phyloP scores from a whole-genome alignment of 2,888 invertebrate species.

The Drosophila mettleri region DNA sequence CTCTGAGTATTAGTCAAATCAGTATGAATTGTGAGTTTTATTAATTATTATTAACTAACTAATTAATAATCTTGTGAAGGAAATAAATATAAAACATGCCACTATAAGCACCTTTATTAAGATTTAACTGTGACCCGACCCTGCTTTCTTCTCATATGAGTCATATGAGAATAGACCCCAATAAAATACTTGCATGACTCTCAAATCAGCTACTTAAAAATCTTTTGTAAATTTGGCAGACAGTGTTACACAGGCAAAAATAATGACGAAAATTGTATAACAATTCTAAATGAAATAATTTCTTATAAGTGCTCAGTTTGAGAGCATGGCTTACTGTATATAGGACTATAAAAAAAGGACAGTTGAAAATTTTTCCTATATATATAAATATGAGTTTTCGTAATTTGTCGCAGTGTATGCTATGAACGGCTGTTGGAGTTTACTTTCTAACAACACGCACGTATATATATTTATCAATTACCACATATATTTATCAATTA shows the following conservation, averaged over 20 bases:
- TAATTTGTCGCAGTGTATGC: constrained; percentile 34
- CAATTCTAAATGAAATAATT: background rate
- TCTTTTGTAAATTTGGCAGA: constrained; percentile 9
- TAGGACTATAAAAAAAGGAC: too few relatives aligned
- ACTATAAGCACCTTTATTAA: background rate
- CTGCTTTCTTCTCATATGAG: constrained; percentile 5
- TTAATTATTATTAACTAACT: too few relatives aligned
- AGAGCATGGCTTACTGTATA: background rate
- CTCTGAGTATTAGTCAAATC: too few relatives aligned
- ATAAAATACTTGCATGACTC: constrained; percentile 39
- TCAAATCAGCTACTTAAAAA: constrained; percentile 19
- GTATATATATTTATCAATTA: constrained; percentile 14
- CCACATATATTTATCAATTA: constrained; percentile 54
- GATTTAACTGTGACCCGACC: background rate
- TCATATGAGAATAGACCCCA: constrained; percentile 10
- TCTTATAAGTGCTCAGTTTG: background rate
- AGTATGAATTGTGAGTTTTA: too few relatives aligned
- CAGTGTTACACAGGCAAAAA: constrained; percentile 23
- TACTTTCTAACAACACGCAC: constrained; percentile 74
- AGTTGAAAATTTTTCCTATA: background rate
- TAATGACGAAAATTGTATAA: background rate
- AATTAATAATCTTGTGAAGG: too few relatives aligned
- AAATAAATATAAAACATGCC: too few relatives aligned
- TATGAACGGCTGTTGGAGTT: constrained; percentile 32
- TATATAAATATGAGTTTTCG: constrained; percentile 3